Base-by-base conservation (phyloP, 2,888 invertebrate genomes). In the Macrostomum cliftonense region DNA sequence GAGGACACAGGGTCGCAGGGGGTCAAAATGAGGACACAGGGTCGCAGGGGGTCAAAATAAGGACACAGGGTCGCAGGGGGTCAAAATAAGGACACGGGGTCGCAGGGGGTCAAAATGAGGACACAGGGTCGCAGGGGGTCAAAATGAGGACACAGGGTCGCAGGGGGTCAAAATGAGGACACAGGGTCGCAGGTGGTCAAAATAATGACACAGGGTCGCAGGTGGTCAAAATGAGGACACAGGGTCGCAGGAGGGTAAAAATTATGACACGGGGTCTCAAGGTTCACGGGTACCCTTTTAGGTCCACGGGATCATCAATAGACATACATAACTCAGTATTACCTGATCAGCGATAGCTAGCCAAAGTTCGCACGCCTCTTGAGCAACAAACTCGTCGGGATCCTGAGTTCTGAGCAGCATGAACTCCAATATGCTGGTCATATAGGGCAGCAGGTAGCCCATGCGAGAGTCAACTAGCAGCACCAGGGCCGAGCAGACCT, bases 351-450 rank as follows among this genome's bases (percentile, higher is more conserved):
- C 91, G 47, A 97, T 74, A 0, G 91, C 86, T 46, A 97, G 72
- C 95, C 95, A 99, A 73, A 97, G 97, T 70, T 97, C 97, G 61
- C 97, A 99, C 0, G 97, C 95, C 72, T 99, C 97, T 52, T 97
- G 73, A 0, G 95, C 91, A 14, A 95, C 93, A 49, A 81, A 81
- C 65, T 93, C 91, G 65, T 95, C 89, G 1, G 78, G 72, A 60
- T 76, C 75, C 77, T 93, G 88, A 47, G 95, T 95, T 52, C 93
- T 77, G 66, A 86, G 74, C 60, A 97, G 73, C 88, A 97, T 95
- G 67, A 93, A 97, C 79, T 82, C 67, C 28, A 59, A 58, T 37
- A 97, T 93, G 70, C 84, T 83, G 62, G 85, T 81, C 76, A 97
- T 82, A 65, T 95, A 88, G 37, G 91, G 91, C 64, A 88, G 79